phyloP scores from a whole-genome alignment of 2,113 vertebrate species.

The Bostrychus sinensis region DNA sequence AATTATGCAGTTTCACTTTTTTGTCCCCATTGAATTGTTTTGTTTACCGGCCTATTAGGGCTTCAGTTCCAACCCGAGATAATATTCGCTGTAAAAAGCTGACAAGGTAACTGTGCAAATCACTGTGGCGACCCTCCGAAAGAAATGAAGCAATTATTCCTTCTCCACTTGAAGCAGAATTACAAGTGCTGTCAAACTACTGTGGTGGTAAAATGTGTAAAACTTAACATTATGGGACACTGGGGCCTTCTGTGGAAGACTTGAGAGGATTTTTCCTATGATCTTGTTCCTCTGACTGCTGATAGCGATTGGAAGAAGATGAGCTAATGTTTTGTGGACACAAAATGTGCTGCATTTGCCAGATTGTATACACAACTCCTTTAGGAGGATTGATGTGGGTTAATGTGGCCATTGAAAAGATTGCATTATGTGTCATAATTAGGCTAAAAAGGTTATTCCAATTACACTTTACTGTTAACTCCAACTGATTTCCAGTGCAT shows the following conservation, averaged over 20 bases:
- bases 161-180: constrained; percentile 9
- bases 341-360: not conserved
- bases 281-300: constrained; percentile 39
- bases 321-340: constrained; percentile 68
- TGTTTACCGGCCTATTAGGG: too few relatives aligned
- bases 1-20: not conserved
- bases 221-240: constrained; percentile 46
- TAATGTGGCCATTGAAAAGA: too few relatives aligned
- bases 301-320: constrained; percentile 67
- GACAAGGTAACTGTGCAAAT: not conserved
- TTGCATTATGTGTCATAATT: too few relatives aligned
- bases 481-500: too few relatives aligned
- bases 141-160: too few relatives aligned
- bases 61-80: not conserved
- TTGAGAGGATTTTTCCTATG: constrained; percentile 66
- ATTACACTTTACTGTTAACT: too few relatives aligned
- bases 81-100: not conserved
- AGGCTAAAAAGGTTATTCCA: too few relatives aligned
- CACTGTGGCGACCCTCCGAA: not conserved
- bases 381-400: too few relatives aligned
- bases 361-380: too few relatives aligned
- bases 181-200: constrained; percentile 56
- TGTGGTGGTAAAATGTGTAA: constrained; percentile 43
- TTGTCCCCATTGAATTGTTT: too few relatives aligned
- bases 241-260: constrained; percentile 44